phyloP scores from a whole-genome alignment of 2,113 vertebrate genomes.

The Leuciscus idus region DNA sequence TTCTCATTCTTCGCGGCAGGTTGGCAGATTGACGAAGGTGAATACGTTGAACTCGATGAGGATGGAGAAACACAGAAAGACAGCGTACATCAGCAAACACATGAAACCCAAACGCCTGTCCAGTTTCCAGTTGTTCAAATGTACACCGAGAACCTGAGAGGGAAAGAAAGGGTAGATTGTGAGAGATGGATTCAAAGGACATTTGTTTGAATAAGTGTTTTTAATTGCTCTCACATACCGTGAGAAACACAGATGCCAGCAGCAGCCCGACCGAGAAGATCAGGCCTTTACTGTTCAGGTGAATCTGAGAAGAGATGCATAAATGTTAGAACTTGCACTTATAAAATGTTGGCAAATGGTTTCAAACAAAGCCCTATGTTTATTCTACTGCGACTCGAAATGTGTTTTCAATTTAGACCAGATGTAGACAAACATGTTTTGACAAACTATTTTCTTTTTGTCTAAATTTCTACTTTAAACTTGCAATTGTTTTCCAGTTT shows the following conservation, averaged over 20 bases:
- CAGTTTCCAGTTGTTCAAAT: constrained; percentile 95
- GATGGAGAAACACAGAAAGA: constrained; percentile 99
- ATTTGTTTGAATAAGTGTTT: neutral
- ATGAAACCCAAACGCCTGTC: constrained; percentile 88
- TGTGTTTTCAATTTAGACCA: constrained; percentile 39
- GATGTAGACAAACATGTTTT: constrained; percentile 47
- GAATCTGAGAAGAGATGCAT: constrained; percentile 80
- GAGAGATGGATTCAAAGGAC: neutral
- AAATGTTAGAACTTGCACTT: neutral
- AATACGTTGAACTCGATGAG: constrained; percentile 99
- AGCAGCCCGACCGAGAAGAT: constrained; percentile 96
- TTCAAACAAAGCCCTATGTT: neutral
- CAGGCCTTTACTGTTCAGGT: constrained; percentile 94
- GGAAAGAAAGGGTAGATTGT: constrained; percentile 25
- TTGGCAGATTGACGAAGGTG: constrained; percentile 98
- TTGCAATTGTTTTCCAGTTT: neutral
- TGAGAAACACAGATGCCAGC: constrained; percentile 93
- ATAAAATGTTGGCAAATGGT: neutral
- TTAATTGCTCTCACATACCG: constrained; percentile 79
- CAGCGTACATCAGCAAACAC: constrained; percentile 89
- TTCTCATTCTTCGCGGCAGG: constrained; percentile 80
- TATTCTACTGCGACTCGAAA: constrained; percentile 10
- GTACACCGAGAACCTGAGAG: constrained; percentile 89
- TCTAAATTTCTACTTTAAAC: neutral
- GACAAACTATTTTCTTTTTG: neutral